Evolutionary conservation across 2,113 vertebrate species (phyloP).

Genomic region (Miniopterus natalensis): DNA sequence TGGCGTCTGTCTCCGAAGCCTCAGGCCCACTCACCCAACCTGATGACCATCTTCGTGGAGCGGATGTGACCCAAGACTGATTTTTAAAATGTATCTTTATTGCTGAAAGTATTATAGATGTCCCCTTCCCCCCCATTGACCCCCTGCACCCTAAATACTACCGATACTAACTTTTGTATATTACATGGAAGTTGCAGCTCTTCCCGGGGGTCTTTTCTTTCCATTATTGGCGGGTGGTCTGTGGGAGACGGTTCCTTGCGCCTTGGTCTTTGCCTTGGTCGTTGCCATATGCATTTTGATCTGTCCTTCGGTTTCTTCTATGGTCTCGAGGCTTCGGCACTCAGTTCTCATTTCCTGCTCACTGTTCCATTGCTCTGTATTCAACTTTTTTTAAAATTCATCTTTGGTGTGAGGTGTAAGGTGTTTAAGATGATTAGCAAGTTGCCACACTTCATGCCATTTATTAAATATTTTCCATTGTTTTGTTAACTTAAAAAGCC

Average conservation of each 20-base stretch:
- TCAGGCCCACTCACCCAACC: not conserved
- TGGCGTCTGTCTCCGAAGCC: not conserved
- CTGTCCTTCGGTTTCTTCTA: not conserved
- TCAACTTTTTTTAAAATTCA: not conserved
- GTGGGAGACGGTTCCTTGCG: not conserved
- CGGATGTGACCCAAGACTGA: too few species aligned
- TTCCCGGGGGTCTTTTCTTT: not conserved
- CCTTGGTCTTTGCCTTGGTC: not conserved
- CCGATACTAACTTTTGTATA: too few species aligned
- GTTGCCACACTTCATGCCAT: not conserved
- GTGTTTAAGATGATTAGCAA: not conserved
- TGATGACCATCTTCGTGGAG: not conserved
- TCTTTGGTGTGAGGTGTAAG: not conserved
- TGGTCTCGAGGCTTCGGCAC: not conserved
- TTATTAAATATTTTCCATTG: not conserved
- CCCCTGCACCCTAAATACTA: too few species aligned
- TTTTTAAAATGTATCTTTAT: too few species aligned
- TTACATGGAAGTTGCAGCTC: not conserved
- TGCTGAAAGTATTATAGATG: too few species aligned
- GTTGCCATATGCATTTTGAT: not conserved
- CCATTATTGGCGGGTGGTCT: not conserved
- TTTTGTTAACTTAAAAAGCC: not conserved
- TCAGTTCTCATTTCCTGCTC: not conserved
- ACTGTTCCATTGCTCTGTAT: not conserved
- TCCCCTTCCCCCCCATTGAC: too few species aligned